Percentiles rank a stretch among this genome's conserved stretches.
Evolutionary conservation across 2,113 vertebrate genomes (phyloP).

Genomic region (Phylloscopus whistleri): DNA sequence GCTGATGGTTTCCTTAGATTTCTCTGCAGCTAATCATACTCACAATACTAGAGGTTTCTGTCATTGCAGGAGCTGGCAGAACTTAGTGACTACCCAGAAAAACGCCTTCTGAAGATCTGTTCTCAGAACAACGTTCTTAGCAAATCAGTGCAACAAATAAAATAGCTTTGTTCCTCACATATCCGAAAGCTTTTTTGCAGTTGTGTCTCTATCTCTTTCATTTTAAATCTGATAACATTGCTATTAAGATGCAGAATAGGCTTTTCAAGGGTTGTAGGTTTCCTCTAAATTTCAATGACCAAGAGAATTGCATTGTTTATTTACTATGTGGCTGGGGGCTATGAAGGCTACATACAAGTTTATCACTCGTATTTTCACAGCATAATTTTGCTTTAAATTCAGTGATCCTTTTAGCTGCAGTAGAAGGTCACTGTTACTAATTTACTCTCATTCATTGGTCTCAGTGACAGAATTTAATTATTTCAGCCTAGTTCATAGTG

Average conservation of each 20-base stretch:
- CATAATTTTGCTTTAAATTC: slow-evolving; percentile 7
- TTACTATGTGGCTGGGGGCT: neutral
- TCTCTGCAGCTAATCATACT: slow-evolving; percentile 42
- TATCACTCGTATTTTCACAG: neutral
- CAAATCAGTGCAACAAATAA: neutral
- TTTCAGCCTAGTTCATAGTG: slow-evolving; percentile 13
- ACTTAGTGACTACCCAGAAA: slow-evolving; percentile 52
- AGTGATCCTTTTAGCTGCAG: neutral
- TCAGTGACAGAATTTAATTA: slow-evolving; percentile 49
- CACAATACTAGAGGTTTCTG: slow-evolving; percentile 24
- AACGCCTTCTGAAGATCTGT: slow-evolving; percentile 42
- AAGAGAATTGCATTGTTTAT: neutral
- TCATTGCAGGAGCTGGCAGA: slow-evolving; percentile 39
- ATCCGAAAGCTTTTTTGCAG: neutral
- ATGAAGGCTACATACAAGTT: neutral
- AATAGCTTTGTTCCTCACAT: neutral
- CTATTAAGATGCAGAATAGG: neutral
- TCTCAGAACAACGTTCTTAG: slow-evolving; percentile 52
- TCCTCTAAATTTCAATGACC: neutral
- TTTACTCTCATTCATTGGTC: slow-evolving; percentile 18
- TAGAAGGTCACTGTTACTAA: slow-evolving; percentile 17
- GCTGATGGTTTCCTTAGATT: slow-evolving; percentile 58
- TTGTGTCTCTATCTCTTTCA: neutral
- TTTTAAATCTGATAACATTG: neutral
- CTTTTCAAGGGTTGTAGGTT: neutral